Evolutionary conservation across 2,797 vertebrate species (phyloP), one percentile per base, ranked within the genome.

Genomic region (Dermochelys coriacea): DNA sequence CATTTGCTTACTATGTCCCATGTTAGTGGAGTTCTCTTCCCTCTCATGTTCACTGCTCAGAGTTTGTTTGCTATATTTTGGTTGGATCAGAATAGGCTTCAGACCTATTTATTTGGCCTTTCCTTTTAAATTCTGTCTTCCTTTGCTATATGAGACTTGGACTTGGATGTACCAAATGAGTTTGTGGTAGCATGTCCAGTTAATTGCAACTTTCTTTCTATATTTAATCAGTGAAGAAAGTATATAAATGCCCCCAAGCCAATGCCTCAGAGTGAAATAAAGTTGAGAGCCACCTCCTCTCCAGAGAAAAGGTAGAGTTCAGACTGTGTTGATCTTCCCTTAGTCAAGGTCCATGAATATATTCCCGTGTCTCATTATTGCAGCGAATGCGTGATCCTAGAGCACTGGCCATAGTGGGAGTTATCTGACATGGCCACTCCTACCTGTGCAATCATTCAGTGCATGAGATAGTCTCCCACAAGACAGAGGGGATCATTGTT

Each of bases 231-330:
- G 34, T 19, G 49, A 87, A 54, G 54, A 16, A 15, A 75, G 45
- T 21, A n/a, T 75, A 75, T 57, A 64, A 80, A 59, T 5, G 2
- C 50, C 64, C 57, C 37, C 84, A 49, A 31, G 50, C 4, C 1
- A 0, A 1, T 59, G 9, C 12, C n/a, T 52, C 2, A 5, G 47
- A 54, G n/a, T 86, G 84, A 85, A 93, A 41, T 21, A 34, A 74
- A 86, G 64, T 12, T 50, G 61, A 8, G 27, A 64, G 50, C 11
- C 29, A n/a, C 79, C 31, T 19, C 16, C 14, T 23, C 51, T 27
- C 52, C 74, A 27, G 34, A 80, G 86, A 47, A 92, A 84, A 93
- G 81, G 86, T 61, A 74, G 68, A 84, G 82, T 55, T 80, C 19
- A n/a, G 31, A 2, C 23, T 51, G 0, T 7, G 80, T 52, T 83